Evolutionary conservation across 2,797 vertebrate genomes (phyloP), one percentile per base, ranked within the genome.

Genomic region (Myotis pilosus): DNA sequence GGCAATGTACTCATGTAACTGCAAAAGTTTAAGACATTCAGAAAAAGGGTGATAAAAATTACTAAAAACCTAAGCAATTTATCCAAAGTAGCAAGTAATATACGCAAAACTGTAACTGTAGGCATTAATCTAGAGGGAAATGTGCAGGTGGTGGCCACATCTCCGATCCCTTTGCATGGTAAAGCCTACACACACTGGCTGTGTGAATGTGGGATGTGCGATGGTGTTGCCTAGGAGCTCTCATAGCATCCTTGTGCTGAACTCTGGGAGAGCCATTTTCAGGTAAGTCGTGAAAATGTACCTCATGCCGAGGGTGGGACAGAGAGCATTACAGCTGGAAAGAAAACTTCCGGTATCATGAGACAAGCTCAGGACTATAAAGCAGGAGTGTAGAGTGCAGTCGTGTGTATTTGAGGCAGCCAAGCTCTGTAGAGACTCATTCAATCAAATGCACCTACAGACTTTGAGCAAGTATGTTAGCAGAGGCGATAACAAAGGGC

Each of bases 1-100:
- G 53, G 75, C 79, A 94, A 88, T 83, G 82, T 44, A 64, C 44
- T 88, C 47, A 62, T 33, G 30, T 92, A 92, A 92, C 47, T 88
- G 79, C n/a, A 49, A 83, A 96, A 91, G 64, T 94, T 96, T 91
- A 95, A 94, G 88, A 53, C 49, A 64, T 92, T 94, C 75, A 87
- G 88, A 87, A 85, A 12, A 64, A 71, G 49, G 87, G 64, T 75
- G 90, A 78, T 83, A 84, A 94, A 86, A 78, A 82, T 60, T 30
- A 84, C 30, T 94, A 89, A 94, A 92, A 86, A 76, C 44, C 1
- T 16, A 92, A 80, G 69, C 20, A 82, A 81, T 94, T 92, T 72
- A 94, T 86, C 80, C 83, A 91, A 71, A 93, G 74, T 10, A 83
- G 38, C 66, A 92, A 87, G 53, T 82, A 92, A 92, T 88, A 92